Base-by-base conservation (phyloP, 2,113 vertebrate species). In the Oreochromis spilurus region DNA sequence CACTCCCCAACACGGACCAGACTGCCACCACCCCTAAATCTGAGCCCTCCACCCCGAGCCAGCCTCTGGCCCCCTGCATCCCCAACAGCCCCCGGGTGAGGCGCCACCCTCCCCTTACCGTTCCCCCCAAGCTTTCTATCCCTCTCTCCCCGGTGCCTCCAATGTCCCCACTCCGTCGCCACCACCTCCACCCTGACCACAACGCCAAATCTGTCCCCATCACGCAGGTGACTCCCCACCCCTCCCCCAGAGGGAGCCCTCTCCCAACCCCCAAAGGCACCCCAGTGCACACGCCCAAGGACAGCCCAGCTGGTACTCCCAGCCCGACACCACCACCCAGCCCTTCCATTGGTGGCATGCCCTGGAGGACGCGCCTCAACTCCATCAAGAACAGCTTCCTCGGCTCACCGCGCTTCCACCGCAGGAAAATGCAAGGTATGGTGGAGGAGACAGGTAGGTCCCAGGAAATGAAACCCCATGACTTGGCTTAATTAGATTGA, bases 351-450 rank as follows among this genome's bases (percentile, higher is more conserved):
- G 98, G 98, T 45, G 98, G 98, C 36, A 96, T 99, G 97, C 98
- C 98, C 87, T 99, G 98, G 98, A 97, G 98, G 94, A 98, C 98
- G 40, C 97, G 98, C 80, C 98, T 99, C 96, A 98, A 99, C 94
- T 99, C 98, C 81, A 99, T 99, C 97, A 99, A 99, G 97, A 99
- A 99, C 95, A 99, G 97, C 95, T 99, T 99, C 96, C 97, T 99
- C 95, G 98, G 98, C 90, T 99, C 98, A 4, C 98, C 98, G 3
- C 97, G 98, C 60, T 99, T 99, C 96, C 98, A 99, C 95, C 98
- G 98, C 95, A 96, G 98, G 97, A 99, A 99, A 98, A 97, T 99
- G 92, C 98, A 99, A 97, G 98, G 98, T 36, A 7, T 3, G 72
- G 3, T 9, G 34, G 3, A n/a, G 21, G 36, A 17, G 21, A 13